These are phyloP conservation scores for Episyrphus balteatus DNA, from an alignment of 1,140 invertebrate genomes.

Conservation along the genomic window DNA sequence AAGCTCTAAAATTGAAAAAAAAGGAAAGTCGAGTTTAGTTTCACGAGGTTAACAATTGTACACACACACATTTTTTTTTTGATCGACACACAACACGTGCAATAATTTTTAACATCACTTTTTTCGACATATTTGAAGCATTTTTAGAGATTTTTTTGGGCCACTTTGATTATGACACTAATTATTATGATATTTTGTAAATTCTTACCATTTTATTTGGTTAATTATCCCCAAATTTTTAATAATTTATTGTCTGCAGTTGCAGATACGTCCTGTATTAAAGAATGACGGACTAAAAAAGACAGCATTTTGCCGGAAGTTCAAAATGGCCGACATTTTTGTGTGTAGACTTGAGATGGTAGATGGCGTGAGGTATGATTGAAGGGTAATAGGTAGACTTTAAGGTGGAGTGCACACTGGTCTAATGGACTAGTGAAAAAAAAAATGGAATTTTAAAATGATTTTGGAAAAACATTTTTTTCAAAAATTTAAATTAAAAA, in stretches of 20 bases:
- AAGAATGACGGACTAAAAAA: slow-evolving; percentile 12
- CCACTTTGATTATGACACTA: too few relatives aligned
- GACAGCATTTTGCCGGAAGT: slow-evolving; percentile 9
- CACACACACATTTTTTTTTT: slow-evolving; percentile 1
- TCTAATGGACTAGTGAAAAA: too few relatives aligned
- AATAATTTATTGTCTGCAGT: slow-evolving; percentile 25
- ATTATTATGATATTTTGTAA: not conserved
- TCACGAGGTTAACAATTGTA: slow-evolving; percentile 2
- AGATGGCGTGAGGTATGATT: not conserved
- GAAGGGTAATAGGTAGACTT: not conserved
- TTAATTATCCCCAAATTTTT: slow-evolving; percentile 28
- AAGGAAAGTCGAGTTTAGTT: slow-evolving; percentile 3
- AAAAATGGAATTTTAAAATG: too few relatives aligned
- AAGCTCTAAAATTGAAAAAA: slow-evolving; percentile 45
- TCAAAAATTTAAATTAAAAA: too few relatives aligned
- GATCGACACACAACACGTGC: not conserved
- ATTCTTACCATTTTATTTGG: slow-evolving; percentile 34
- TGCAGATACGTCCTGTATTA: slow-evolving; percentile 29
- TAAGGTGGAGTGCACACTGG: too few relatives aligned
- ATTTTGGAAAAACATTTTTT: too few relatives aligned
- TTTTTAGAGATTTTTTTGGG: too few relatives aligned
- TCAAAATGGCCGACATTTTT: slow-evolving; percentile 4
- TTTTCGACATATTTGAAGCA: too few relatives aligned
- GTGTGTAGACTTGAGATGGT: not conserved
- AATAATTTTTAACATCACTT: not conserved